These are phyloP conservation scores for Hirundo rustica DNA, from an alignment of 2,797 vertebrate genomes.

Conservation along the genomic window DNA sequence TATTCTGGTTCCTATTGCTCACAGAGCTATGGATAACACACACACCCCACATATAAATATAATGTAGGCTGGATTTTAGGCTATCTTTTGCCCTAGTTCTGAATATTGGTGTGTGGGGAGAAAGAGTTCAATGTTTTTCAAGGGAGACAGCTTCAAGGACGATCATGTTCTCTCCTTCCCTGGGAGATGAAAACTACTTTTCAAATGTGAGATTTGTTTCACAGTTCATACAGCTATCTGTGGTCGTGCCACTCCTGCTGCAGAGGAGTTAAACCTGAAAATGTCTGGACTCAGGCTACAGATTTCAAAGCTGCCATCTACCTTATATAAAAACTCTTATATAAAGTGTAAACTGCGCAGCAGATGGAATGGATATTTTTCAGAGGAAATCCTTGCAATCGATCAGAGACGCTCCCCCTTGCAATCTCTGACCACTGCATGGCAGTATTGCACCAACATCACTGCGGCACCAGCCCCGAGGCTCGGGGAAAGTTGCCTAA, in stretches of 20 bases:
- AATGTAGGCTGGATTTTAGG: background rate
- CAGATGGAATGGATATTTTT: background rate
- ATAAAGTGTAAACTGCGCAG: background rate
- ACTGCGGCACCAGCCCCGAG: background rate
- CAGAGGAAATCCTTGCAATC: background rate
- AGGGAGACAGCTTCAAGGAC: background rate
- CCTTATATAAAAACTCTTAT: background rate
- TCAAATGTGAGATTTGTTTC: background rate
- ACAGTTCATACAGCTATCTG: rapidly evolving
- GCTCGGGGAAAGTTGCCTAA: background rate
- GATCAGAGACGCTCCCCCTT: background rate
- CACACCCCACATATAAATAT: background rate
- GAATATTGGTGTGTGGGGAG: background rate
- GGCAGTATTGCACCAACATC: conserved; percentile 13
- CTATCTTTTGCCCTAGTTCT: background rate
- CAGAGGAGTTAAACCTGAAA: background rate
- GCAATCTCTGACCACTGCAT: background rate
- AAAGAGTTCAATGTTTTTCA: background rate
- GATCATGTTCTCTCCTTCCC: background rate
- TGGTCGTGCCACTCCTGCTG: background rate
- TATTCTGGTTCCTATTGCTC: background rate
- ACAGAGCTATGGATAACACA: background rate
- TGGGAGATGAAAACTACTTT: background rate
- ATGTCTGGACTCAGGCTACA: background rate
- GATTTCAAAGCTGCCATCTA: background rate